phyloP scores from a whole-genome alignment of 92 coral and sea anemone genomes.

The Phenganax subtilis region DNA sequence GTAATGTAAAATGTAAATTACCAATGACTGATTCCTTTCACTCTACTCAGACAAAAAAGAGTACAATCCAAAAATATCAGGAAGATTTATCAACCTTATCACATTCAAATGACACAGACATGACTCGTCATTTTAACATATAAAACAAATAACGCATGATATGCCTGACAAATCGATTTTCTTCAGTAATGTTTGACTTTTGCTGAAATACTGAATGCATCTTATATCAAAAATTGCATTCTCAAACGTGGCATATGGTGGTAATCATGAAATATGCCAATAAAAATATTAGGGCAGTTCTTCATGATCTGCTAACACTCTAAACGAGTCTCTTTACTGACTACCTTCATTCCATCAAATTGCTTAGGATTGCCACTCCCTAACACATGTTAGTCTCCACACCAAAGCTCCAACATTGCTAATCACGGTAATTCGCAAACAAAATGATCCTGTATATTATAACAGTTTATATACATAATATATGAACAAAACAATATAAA shows the following conservation, averaged over 20 bases:
- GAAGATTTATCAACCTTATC: too few relatives aligned
- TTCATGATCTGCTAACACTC: slow-evolving; percentile 31
- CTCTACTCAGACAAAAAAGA: too few relatives aligned
- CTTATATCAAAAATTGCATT: too few relatives aligned
- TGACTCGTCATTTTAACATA: too few relatives aligned
- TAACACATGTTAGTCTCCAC: slow-evolving; percentile 34
- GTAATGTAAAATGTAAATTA: too few relatives aligned
- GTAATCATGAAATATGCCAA: background rate
- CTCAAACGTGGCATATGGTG: background rate
- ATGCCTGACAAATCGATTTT: too few relatives aligned
- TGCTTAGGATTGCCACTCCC: slow-evolving; percentile 34
- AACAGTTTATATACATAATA: slow-evolving; percentile 33
- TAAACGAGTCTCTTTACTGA: slow-evolving; percentile 33
- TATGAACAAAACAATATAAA: slow-evolving; percentile 20
- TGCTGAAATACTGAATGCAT: too few relatives aligned
- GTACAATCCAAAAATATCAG: too few relatives aligned
- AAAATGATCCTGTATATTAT: slow-evolving; percentile 38
- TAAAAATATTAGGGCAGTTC: slow-evolving; percentile 26
- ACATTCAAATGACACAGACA: too few relatives aligned
- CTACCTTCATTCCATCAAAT: slow-evolving; percentile 41
- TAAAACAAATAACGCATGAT: too few relatives aligned
- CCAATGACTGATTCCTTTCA: too few relatives aligned
- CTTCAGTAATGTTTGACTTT: too few relatives aligned
- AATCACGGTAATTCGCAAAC: slow-evolving; percentile 39
- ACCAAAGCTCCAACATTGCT: slow-evolving; percentile 37